Evolutionary conservation across 2,113 vertebrate genomes (phyloP).

Genomic region (Dascyllus trimaculatus): DNA sequence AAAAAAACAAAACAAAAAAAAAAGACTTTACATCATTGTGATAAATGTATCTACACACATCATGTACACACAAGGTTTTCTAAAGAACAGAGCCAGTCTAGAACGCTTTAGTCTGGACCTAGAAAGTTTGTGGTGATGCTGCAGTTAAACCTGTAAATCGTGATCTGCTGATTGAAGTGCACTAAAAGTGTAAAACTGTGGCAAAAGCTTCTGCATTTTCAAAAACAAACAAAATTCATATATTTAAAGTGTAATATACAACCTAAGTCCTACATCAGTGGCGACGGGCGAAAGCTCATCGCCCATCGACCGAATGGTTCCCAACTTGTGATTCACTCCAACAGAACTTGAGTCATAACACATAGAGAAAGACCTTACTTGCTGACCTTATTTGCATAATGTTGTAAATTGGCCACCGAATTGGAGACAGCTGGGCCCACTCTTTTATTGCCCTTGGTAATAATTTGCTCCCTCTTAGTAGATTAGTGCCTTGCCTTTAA

Average conservation of each 20-base stretch:
- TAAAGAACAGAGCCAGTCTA: constrained; percentile 34
- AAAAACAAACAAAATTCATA: constrained; percentile 12
- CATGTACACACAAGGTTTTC: constrained; percentile 3
- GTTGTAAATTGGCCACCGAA: constrained; percentile 72
- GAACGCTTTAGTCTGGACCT: constrained; percentile 1
- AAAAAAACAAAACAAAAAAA: constrained; percentile 7
- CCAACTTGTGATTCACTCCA: constrained; percentile 47
- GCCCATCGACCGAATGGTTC: constrained; percentile 31
- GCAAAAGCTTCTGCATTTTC: constrained; percentile 39
- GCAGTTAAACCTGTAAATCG: constrained; percentile 15
- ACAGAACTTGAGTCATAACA: constrained; percentile 32
- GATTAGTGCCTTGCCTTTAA: constrained; percentile 61
- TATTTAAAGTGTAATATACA: constrained; percentile 4
- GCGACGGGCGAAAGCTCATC: constrained; percentile 29
- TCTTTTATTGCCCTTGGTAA: constrained; percentile 76
- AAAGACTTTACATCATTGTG: constrained; percentile 31
- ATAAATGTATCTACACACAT: constrained; percentile 30
- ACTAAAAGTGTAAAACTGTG: constrained; percentile 21
- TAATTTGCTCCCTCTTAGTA: constrained; percentile 63
- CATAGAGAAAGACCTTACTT: constrained; percentile 54
- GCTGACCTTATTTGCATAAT: constrained; percentile 78
- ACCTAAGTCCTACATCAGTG: constrained; percentile 16
- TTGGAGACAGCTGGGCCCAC: constrained; percentile 68
- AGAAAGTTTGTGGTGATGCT: constrained; percentile 29
- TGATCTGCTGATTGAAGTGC: constrained; percentile 24